Evolutionary conservation across 1,140 invertebrate genomes (phyloP), one percentile per base, ranked within the genome.

Genomic region (Arion vulgaris): DNA sequence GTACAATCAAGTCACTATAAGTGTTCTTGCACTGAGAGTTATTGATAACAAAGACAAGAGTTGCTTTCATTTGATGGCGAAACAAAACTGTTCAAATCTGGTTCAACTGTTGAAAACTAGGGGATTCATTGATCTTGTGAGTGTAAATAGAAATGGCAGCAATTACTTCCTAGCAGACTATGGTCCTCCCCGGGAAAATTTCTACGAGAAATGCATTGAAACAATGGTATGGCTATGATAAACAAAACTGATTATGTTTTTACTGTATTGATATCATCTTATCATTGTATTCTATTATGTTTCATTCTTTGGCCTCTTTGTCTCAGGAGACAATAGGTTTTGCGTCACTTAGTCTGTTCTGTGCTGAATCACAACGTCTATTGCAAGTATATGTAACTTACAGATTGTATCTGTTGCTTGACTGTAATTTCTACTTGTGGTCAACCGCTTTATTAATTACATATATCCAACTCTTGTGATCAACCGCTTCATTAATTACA

Each of bases 131-230:
- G 53, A 81, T 34, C 69, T 82, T n/a, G 68, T 17, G 28, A 41
- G 36, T 38, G 28, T 76, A 19, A 75, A n/a, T 13, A 32, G 76
- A 32, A 78, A 74, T 84, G 83, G 84, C 5, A n/a, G 17, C 0
- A 26, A 78, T 9, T 75, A 74, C 36, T 49, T 57, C 19, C 81
- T 77, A 23, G 85, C 82, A 62, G 80, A 66, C 36, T 88, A 84
- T 85, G 88, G 88, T 26, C 84, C 88, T n/a, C 79, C 82, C 36
- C n/a, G n/a, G 88, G 88, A 19, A 80, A 83, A 5, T 57, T 85
- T 28, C 77, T 89, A 34, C 84, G 86, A 39, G 82, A 39, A 89
- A 89, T 73, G 82, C 88, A 19, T 34, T 83, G 28, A 74, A 84
- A 69, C 83, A 86, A 82, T 89, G 88, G 88, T 88, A 69, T 66